phyloP scores from a whole-genome alignment of 2,888 invertebrate genomes.

The Chymomyza procnemis region DNA sequence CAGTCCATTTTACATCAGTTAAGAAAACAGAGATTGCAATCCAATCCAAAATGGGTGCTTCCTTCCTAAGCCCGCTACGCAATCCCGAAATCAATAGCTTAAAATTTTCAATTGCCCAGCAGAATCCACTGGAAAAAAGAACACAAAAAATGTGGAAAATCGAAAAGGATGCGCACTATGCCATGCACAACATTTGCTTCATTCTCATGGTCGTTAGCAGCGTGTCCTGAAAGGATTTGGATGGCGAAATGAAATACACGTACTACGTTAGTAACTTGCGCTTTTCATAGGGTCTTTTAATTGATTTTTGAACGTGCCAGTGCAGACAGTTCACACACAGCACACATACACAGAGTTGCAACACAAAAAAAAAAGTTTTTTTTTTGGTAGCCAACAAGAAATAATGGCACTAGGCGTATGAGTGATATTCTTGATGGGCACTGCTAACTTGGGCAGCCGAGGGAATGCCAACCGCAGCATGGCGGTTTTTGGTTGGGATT shows the following conservation, averaged over 20 bases:
- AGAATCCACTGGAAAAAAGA: background rate
- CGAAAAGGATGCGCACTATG: background rate
- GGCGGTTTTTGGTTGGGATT: background rate
- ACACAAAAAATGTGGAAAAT: background rate
- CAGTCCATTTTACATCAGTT: background rate
- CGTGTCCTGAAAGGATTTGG: constrained; percentile 38
- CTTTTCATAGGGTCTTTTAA: constrained; percentile 39
- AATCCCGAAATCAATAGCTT: background rate
- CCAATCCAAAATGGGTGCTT: background rate
- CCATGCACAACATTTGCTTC: constrained; percentile 17
- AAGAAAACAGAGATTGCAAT: background rate
- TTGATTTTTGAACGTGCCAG: constrained; percentile 48
- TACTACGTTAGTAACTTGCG: constrained; percentile 6
- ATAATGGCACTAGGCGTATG: constrained; percentile 18
- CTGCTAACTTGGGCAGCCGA: background rate
- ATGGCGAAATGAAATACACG: constrained; percentile 20
- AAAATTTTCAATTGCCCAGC: background rate
- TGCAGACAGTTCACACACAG: constrained; percentile 6
- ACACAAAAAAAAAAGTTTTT: background rate
- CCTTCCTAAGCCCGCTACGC: background rate
- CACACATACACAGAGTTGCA: background rate
- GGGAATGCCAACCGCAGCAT: background rate
- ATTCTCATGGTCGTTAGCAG: constrained; percentile 1
- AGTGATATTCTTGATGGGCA: constrained; percentile 34
- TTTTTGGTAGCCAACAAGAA: background rate